Percentiles rank a stretch among this genome's conserved stretches.
phyloP scores from a whole-genome alignment of 2,113 vertebrate genomes.

The Malaclemys terrapin region DNA sequence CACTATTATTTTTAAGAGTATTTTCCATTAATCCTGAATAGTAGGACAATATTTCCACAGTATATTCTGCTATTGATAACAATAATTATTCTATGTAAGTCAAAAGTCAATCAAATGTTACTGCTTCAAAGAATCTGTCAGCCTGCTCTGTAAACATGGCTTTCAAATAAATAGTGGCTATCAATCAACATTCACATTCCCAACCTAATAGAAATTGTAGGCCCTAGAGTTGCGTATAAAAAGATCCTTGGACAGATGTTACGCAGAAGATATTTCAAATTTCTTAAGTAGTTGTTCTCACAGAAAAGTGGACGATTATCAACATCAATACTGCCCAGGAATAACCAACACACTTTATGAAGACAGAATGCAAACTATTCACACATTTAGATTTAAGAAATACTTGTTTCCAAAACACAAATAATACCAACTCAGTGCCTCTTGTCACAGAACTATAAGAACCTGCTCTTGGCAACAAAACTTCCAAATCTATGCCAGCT shows the following conservation, averaged over 20 bases:
- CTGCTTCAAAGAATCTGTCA: slow-evolving; percentile 4
- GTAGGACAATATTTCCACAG: slow-evolving; percentile 9
- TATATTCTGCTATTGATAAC: slow-evolving; percentile 17
- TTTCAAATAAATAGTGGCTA: slow-evolving; percentile 7
- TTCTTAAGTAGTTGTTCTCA: not conserved
- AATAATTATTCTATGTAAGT: slow-evolving; percentile 12
- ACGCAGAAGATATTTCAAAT: slow-evolving; percentile 30
- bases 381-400: accelerated
- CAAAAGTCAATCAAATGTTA: slow-evolving; percentile 35
- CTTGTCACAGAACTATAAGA: not conserved
- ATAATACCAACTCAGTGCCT: not conserved
- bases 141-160: not conserved
- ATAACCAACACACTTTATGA: not conserved
- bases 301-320: not conserved
- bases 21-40: not conserved
- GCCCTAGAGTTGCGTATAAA: not conserved
- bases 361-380: slow-evolving; percentile 2
- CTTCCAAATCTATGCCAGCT: not conserved
- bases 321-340: not conserved
- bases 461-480: not conserved
- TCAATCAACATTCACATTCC: slow-evolving; percentile 14
- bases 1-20: not conserved
- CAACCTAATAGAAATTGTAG: not conserved
- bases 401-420: slow-evolving; percentile 16
- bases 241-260: accelerated